phyloP scores from a whole-genome alignment of 2,113 vertebrate species.

The Amia ocellicauda region DNA sequence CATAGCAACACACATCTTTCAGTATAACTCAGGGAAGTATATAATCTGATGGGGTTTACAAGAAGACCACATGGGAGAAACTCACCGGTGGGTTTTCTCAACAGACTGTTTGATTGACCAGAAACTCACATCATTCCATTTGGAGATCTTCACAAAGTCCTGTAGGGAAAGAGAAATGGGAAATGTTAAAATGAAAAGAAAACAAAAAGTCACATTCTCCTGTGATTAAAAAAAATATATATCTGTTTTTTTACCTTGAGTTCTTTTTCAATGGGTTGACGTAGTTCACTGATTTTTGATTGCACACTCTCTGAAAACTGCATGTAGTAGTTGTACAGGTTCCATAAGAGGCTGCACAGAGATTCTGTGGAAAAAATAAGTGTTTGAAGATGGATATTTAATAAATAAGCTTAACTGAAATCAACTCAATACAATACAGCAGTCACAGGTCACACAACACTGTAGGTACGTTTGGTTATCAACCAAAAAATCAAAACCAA shows the following conservation, averaged over 20 bases:
- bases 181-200: neutral
- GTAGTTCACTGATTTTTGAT: constrained; percentile 74
- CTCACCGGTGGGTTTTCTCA: constrained; percentile 92
- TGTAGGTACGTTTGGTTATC: too few species aligned
- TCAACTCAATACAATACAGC: too few species aligned
- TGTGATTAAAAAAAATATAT: neutral
- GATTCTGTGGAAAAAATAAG: constrained; percentile 59
- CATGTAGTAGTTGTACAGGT: constrained; percentile 86
- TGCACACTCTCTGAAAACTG: constrained; percentile 83
- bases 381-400: too few species aligned
- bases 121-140: constrained; percentile 95
- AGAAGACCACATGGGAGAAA: too few species aligned
- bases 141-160: constrained; percentile 97
- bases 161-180: constrained; percentile 37
- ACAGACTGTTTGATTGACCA: constrained; percentile 97
- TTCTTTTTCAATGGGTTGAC: constrained; percentile 90
- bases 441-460: too few species aligned
- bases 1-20: neutral
- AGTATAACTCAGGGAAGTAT: neutral
- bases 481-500: too few species aligned
- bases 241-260: constrained; percentile 81
- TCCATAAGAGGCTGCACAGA: constrained; percentile 89
- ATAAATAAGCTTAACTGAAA: too few species aligned
- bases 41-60: neutral
- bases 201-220: too few species aligned